Evolutionary conservation across 2,113 vertebrate species (phyloP).

Genomic region (Microcebus griseorufus): DNA sequence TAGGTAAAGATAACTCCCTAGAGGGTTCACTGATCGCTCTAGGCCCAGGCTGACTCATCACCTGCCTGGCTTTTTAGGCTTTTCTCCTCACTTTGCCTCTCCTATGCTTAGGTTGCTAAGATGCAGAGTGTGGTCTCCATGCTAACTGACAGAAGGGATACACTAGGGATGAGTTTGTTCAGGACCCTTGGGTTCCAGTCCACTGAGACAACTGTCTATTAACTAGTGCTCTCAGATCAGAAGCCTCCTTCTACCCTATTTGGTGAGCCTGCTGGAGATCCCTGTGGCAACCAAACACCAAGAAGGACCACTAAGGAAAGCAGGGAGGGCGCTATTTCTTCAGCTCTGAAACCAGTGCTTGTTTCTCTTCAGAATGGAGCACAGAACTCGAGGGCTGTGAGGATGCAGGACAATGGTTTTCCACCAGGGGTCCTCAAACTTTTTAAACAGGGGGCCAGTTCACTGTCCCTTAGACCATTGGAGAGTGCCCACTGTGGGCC

Average conservation of each 20-base stretch:
- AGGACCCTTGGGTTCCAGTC: background rate
- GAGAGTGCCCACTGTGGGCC: no score
- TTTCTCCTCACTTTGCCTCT: background rate
- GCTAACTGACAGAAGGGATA: background rate
- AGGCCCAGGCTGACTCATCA: background rate
- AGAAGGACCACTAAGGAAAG: background rate
- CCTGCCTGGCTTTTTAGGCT: background rate
- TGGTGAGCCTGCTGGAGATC: background rate
- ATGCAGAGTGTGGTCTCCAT: background rate
- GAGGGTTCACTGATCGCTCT: background rate
- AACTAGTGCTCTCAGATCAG: background rate
- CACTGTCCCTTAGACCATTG: no score
- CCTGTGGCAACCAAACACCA: fast-evolving
- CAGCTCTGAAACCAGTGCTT: background rate
- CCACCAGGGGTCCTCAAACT: no score
- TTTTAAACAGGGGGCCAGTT: no score
- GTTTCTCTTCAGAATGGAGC: background rate
- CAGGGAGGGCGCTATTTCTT: background rate
- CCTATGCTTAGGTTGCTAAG: background rate
- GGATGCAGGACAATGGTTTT: background rate
- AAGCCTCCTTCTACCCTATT: background rate
- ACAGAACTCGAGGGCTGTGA: background rate
- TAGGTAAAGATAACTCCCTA: background rate
- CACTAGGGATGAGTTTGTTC: background rate
- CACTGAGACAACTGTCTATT: background rate